These are phyloP conservation scores for Apis dorsata DNA, from an alignment of 1,140 invertebrate species.

Conservation along the genomic window DNA sequence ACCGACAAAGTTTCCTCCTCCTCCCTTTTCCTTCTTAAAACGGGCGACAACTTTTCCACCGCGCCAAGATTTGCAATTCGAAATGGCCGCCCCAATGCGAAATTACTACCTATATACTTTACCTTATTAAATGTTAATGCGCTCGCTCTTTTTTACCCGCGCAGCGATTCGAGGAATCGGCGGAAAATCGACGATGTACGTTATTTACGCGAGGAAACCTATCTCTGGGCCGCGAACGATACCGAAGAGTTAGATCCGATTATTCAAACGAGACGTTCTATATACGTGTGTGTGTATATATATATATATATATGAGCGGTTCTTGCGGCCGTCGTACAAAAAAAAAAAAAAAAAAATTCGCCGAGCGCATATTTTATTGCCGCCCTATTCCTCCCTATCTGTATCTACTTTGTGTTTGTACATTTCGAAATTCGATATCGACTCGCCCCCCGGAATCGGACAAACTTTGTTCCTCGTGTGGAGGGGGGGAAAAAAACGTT, in stretches of 20 bases:
- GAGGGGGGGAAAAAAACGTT: too few relatives aligned
- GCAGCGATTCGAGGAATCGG: neutral
- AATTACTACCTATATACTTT: constrained; percentile 46
- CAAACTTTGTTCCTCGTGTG: too few relatives aligned
- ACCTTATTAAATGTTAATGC: constrained; percentile 55
- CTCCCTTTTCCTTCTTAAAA: too few relatives aligned
- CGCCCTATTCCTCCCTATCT: constrained; percentile 7
- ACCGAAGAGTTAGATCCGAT: constrained; percentile 27
- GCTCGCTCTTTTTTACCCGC: too few relatives aligned
- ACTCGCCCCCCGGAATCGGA: neutral
- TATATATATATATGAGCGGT: too few relatives aligned
- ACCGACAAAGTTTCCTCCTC: neutral
- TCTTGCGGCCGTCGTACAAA: neutral
- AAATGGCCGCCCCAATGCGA: constrained; percentile 26
- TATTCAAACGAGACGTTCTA: constrained; percentile 37
- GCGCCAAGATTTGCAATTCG: constrained; percentile 46
- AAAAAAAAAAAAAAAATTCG: neutral
- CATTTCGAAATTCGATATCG: constrained; percentile 39
- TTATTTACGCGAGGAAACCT: constrained; percentile 34
- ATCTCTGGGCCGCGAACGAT: neutral
- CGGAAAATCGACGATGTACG: neutral
- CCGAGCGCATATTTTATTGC: constrained; percentile 37
- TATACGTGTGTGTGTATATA: too few relatives aligned
- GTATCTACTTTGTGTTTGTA: constrained; percentile 18
- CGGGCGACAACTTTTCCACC: neutral